These are phyloP conservation scores for Tribolium madens DNA, from an alignment of 1,140 invertebrate species.

Conservation along the genomic window DNA sequence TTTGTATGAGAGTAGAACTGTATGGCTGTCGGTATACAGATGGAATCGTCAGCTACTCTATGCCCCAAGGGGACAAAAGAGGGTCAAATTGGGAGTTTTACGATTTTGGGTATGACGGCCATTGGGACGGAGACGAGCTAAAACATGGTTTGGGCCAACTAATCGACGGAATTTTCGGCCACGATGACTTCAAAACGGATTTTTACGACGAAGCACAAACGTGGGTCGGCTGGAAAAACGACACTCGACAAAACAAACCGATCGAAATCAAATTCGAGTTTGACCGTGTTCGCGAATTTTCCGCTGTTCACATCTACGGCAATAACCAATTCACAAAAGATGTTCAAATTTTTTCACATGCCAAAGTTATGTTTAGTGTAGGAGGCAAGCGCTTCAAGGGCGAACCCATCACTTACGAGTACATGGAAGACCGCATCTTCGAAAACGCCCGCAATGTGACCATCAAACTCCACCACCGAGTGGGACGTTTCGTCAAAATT, in stretches of 20 bases:
- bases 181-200: conserved; percentile 80
- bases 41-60: conserved; percentile 82
- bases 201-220: conserved; percentile 76
- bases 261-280: conserved; percentile 90
- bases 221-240: conserved; percentile 95
- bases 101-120: conserved; percentile 85
- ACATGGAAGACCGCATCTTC: conserved; percentile 72
- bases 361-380: conserved; percentile 76
- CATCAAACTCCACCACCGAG: conserved; percentile 79
- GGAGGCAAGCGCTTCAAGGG: conserved; percentile 76
- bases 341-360: conserved; percentile 78
- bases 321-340: conserved; percentile 86
- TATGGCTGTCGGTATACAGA: conserved; percentile 82
- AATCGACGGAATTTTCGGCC: conserved; percentile 75
- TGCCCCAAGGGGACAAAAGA: conserved; percentile 84
- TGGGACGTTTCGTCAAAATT: conserved; percentile 82
- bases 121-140: conserved; percentile 68
- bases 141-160: conserved; percentile 88
- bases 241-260: conserved; percentile 74
- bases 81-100: conserved; percentile 80
- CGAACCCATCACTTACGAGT: conserved; percentile 72
- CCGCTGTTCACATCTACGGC: conserved; percentile 83
- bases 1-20: conserved; percentile 85
- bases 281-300: conserved; percentile 88
- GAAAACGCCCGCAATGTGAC: conserved; percentile 77